A percentile compares a stretch with the other conserved stretches of the same genome.
These are phyloP conservation scores for Zingel zingel DNA, from an alignment of 2,113 vertebrate genomes.

Conservation along the genomic window DNA sequence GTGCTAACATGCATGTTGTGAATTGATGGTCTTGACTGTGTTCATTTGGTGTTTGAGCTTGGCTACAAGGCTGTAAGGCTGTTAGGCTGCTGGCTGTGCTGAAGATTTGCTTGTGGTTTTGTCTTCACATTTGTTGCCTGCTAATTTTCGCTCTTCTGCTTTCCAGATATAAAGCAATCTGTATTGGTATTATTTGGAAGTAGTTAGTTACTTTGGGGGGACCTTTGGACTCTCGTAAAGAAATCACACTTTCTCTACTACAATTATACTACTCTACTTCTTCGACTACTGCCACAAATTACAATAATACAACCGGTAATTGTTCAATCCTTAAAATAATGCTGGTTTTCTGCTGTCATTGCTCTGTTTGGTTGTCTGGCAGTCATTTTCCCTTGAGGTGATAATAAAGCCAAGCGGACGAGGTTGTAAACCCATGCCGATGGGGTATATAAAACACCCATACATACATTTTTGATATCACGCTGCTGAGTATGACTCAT, in stretches of 20 bases:
- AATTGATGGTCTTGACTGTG: neutral
- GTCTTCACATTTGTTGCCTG: neutral
- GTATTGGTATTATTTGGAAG: neutral
- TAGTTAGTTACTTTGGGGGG: neutral
- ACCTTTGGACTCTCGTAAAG: neutral
- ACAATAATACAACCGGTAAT: neutral
- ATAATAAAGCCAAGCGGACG: constrained; percentile 40
- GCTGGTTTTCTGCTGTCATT: neutral
- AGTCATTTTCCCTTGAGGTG: constrained; percentile 21
- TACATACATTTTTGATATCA: constrained; percentile 53
- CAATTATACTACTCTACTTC: neutral
- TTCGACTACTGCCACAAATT: neutral
- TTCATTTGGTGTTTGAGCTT: neutral
- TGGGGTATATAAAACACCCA: constrained; percentile 22
- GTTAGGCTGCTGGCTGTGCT: neutral
- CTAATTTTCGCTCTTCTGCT: neutral
- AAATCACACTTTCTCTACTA: neutral
- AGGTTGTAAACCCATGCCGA: constrained; percentile 25
- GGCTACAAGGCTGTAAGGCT: neutral
- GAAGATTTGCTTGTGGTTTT: neutral
- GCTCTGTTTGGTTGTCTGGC: constrained; percentile 15
- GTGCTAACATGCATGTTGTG: neutral
- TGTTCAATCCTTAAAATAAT: neutral
- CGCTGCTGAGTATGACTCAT: constrained; percentile 38
- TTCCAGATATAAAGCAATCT: neutral